Percentiles rank a stretch among this genome's conserved stretches.
phyloP scores from a whole-genome alignment of 2,888 invertebrate species.

The Thelaira solivaga region DNA sequence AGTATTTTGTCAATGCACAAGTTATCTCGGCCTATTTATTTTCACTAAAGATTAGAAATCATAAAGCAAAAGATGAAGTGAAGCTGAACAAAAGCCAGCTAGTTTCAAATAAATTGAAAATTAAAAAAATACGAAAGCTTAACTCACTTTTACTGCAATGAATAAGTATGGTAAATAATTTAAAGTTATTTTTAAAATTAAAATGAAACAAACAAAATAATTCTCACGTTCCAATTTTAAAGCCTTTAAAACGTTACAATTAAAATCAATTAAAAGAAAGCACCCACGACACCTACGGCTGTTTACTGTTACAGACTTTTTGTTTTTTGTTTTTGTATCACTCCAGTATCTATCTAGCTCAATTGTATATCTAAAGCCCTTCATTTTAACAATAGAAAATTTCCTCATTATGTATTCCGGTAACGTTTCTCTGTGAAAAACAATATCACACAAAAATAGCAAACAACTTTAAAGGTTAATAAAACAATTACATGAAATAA shows the following conservation, averaged over 20 bases:
- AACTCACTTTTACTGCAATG: too few species aligned
- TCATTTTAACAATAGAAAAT: not conserved
- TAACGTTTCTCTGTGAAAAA: constrained; percentile 65
- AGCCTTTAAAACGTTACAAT: constrained; percentile 32
- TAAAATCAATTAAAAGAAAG: constrained; percentile 61
- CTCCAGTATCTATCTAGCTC: constrained; percentile 57
- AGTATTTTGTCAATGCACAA: too few species aligned
- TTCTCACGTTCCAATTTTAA: constrained; percentile 69
- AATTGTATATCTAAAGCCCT: constrained; percentile 12
- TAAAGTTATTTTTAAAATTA: too few species aligned
- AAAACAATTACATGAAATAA: constrained; percentile 65
- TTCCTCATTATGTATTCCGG: constrained; percentile 68
- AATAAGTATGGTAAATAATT: too few species aligned
- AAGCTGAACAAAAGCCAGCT: too few species aligned
- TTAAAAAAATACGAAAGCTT: too few species aligned
- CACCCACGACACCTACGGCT: constrained; percentile 65
- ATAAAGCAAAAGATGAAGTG: too few species aligned
- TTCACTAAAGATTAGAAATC: too few species aligned
- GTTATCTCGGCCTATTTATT: too few species aligned
- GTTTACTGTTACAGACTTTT: constrained; percentile 64
- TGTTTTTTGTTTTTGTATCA: constrained; percentile 66
- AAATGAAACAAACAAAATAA: constrained; percentile 39
- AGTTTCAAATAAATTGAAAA: too few species aligned
- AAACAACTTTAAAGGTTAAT: constrained; percentile 53
- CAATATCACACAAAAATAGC: constrained; percentile 61